phyloP scores from a whole-genome alignment of 2,113 vertebrate genomes.

The Caloenas nicobarica region DNA sequence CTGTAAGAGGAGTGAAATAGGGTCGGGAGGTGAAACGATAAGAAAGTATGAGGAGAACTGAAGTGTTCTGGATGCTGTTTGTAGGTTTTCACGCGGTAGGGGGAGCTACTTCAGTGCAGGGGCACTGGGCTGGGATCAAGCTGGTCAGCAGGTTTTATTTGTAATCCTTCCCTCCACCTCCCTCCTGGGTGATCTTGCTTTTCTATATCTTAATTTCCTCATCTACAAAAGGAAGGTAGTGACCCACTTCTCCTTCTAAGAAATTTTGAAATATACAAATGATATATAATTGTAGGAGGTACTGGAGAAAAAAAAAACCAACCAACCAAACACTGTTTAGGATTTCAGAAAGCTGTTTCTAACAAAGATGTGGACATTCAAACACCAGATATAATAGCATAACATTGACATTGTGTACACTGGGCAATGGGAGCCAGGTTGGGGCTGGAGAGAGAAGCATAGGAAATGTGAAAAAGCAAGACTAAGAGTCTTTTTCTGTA shows the following conservation, averaged over 20 bases:
- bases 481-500: neutral
- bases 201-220: neutral
- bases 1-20: neutral
- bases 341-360: neutral
- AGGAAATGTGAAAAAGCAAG: neutral
- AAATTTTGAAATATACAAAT: neutral
- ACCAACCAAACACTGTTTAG: neutral
- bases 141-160: neutral
- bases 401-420: neutral
- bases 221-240: neutral
- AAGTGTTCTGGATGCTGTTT: neutral
- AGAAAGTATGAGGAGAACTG: neutral
- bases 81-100: neutral
- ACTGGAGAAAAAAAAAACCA: neutral
- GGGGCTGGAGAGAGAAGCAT: rapidly evolving
- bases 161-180: neutral
- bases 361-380: neutral
- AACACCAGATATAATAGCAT: neutral
- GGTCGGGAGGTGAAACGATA: neutral
- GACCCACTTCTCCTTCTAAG: neutral
- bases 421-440: neutral
- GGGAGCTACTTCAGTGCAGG: neutral
- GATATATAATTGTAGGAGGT: neutral
- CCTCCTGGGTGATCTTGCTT: neutral
- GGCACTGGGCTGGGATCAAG: neutral